Percentiles rank a stretch among this genome's conserved stretches.
These are phyloP conservation scores for Tupaia tana DNA, from an alignment of 2,113 vertebrate genomes.

Conservation along the genomic window DNA sequence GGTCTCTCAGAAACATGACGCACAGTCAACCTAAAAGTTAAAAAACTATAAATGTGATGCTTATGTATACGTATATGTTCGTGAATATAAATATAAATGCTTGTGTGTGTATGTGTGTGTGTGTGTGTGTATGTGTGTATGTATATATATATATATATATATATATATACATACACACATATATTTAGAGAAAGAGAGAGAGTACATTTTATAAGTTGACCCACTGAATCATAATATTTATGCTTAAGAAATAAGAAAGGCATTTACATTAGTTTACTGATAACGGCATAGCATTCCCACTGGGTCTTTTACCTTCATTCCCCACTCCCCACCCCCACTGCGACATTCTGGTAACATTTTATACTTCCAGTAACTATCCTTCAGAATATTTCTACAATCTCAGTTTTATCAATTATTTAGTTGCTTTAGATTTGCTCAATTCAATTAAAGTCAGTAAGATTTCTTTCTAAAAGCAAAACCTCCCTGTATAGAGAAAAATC, in stretches of 20 bases:
- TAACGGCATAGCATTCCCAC: not conserved
- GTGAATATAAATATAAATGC: not conserved
- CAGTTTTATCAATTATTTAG: conserved; percentile 41
- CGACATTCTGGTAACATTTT: not conserved
- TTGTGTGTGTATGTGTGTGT: not conserved
- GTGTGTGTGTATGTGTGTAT: not conserved
- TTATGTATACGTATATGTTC: not conserved
- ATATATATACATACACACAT: not conserved
- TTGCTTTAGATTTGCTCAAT: conserved; percentile 38
- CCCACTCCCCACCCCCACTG: not conserved
- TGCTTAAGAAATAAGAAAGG: not conserved
- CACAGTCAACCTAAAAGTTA: not conserved
- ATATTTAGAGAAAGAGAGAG: too few relatives aligned
- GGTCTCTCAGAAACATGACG: not conserved
- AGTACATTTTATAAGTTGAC: not conserved
- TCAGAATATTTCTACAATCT: conserved; percentile 48
- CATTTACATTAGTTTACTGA: not conserved
- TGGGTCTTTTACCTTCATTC: not conserved
- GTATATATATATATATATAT: not conserved
- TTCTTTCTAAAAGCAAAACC: conserved; percentile 39
- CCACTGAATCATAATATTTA: not conserved
- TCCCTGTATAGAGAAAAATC: conserved; percentile 7
- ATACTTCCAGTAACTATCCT: conserved; percentile 21
- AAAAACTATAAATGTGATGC: not conserved
- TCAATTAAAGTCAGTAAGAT: conserved; percentile 22